These are phyloP conservation scores for Caenorhabditis inopinata DNA, from an alignment of 1,140 invertebrate species.

Conservation along the genomic window DNA sequence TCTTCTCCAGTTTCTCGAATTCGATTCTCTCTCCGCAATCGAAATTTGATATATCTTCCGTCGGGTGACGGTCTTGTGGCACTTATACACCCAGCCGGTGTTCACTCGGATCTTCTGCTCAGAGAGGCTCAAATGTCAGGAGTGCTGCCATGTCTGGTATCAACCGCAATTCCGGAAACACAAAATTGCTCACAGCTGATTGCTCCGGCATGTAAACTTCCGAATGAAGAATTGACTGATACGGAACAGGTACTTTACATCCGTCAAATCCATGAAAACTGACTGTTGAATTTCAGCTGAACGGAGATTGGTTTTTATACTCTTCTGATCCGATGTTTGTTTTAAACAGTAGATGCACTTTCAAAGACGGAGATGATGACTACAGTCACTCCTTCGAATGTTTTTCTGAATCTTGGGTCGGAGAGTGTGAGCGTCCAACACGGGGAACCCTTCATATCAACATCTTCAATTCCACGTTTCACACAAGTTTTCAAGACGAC, in stretches of 20 bases:
- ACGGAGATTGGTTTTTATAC: constrained; percentile 31
- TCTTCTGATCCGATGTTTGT: constrained; percentile 38
- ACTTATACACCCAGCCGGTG: not conserved
- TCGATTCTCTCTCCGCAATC: constrained; percentile 5
- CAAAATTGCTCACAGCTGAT: constrained; percentile 3
- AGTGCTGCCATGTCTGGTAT: constrained; percentile 13
- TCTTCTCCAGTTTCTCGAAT: not conserved
- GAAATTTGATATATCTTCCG: constrained; percentile 9
- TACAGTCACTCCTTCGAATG: constrained; percentile 19
- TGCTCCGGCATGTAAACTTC: not conserved
- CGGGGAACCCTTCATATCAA: not conserved
- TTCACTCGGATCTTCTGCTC: constrained; percentile 2
- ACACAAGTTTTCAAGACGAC: not conserved
- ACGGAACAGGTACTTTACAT: not conserved
- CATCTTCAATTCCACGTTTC: not conserved
- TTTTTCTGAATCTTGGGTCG: constrained; percentile 38
- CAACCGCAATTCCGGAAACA: not conserved
- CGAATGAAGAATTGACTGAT: constrained; percentile 21
- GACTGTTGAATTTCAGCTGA: constrained; percentile 23
- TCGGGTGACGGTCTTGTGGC: not conserved
- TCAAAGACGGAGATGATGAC: constrained; percentile 6
- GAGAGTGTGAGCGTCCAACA: constrained; percentile 31
- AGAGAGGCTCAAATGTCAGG: constrained; percentile 42
- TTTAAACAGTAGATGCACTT: constrained; percentile 24
- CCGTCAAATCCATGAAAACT: not conserved